Evolutionary conservation across 1,140 invertebrate genomes (phyloP), one percentile per base, ranked within the genome.

Genomic region (Diorhabda sublineata): DNA sequence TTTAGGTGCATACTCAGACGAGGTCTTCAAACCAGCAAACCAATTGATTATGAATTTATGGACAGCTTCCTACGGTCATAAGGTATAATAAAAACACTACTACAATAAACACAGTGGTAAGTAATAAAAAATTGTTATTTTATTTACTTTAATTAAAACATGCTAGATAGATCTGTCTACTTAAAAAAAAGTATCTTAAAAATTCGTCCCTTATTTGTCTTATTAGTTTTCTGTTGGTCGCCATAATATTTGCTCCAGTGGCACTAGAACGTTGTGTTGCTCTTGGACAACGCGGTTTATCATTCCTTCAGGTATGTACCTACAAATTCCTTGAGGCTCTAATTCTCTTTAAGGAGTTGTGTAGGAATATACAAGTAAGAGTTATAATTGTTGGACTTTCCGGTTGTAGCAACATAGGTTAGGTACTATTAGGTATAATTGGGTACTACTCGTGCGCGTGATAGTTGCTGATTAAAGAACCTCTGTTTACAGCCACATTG

Each of bases 311-410:
- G 5, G 5, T 9, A 5, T 5, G 5, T 9, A 52, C 8, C 5
- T 52, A 52, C 45, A 52, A 6, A 9, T 52, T 6, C 8, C 45
- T 52, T 9, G 45, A 52, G 8, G 5, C 6, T 66, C 42, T 61
- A 67, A 43, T 69, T 58, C 59, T 69, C 59, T 56, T 69, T 47
- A 73, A 68, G 70, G 81, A 74, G 78, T 81, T 69, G 68, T 81
- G 78, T 69, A 82, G 71, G 64, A 69, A 70, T 60, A 72, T 63
- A 60, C 76, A 69, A n/a, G 74, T 64, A 64, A 77, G 72, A 66
- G 71, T 68, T 61, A 80, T 66, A 43, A 74, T 70, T 8, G 66
- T 63, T 43, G 73, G 75, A 45, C 68, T 70, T 60, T 81, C 74
- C n/a, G 72, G 72, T 42, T 74, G 58, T 42, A 78, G 67, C 26